Conservation (phyloP, 92 coral and sea anemone genomes). For the Porites evermanni region DNA sequence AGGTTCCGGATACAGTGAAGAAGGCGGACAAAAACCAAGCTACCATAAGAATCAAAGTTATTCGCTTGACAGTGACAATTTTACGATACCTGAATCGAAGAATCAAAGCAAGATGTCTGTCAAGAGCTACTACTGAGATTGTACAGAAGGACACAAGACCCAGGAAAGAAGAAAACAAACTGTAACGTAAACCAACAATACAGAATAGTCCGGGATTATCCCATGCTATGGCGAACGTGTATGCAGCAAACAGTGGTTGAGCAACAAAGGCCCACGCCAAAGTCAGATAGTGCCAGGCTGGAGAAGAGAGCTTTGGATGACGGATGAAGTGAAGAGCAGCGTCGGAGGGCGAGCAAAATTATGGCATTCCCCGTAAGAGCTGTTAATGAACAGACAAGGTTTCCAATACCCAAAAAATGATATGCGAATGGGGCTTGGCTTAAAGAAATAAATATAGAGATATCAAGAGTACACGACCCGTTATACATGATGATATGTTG, state of each 20-base stretch:
- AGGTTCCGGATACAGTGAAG: not conserved
- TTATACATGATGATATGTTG: not conserved
- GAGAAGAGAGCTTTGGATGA: constrained; percentile 5
- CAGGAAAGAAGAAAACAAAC: not conserved
- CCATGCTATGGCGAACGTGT: not conserved
- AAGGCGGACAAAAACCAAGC: constrained; percentile 3
- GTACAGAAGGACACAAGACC: constrained; percentile 7
- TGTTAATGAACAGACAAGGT: not conserved
- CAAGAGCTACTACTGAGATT: not conserved
- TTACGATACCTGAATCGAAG: not conserved
- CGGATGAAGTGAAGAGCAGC: not conserved
- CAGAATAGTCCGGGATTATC: not conserved
- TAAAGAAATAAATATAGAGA: not conserved
- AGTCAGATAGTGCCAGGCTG: constrained; percentile 1
- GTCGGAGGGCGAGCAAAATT: constrained; percentile 8
- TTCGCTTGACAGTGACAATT: not conserved
- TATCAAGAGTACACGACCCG: not conserved
- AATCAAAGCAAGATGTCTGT: constrained; percentile 7
- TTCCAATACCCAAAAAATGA: not conserved
- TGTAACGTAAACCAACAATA: not conserved
- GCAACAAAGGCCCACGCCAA: not conserved
- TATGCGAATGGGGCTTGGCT: not conserved
- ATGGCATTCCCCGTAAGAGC: not conserved
- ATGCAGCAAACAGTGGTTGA: not conserved
- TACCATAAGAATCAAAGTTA: not conserved